Evolutionary conservation across 2,797 vertebrate genomes (phyloP).

Genomic region (Hypotaenidia philippensis): DNA sequence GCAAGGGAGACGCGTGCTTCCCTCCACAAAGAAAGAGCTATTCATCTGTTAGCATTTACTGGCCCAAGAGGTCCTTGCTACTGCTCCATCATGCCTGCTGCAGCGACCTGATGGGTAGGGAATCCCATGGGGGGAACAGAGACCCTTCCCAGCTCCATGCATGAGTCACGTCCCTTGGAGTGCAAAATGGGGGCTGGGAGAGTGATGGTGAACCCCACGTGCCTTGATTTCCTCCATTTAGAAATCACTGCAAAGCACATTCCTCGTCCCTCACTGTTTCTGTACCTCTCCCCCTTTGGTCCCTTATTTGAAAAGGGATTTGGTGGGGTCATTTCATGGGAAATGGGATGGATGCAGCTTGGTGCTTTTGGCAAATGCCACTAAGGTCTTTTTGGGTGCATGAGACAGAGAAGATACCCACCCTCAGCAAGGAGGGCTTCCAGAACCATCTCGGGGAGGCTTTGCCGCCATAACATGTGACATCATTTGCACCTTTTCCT

Average conservation of each 20-base stretch:
- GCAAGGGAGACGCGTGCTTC: neutral
- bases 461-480: neutral
- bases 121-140: rapidly evolving
- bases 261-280: neutral
- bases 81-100: neutral
- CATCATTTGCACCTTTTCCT: neutral
- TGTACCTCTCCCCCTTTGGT: neutral
- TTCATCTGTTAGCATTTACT: neutral
- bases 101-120: rapidly evolving
- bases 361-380: rapidly evolving
- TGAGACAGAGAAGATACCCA: neutral
- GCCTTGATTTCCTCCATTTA: rapidly evolving
- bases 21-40: neutral
- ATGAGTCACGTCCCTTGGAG: rapidly evolving
- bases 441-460: rapidly evolving
- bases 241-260: neutral
- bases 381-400: rapidly evolving
- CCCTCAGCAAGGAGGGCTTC: neutral
- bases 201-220: rapidly evolving
- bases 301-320: rapidly evolving
- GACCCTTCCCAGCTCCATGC: rapidly evolving
- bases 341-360: rapidly evolving
- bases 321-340: rapidly evolving
- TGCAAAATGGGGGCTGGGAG: rapidly evolving
- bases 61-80: neutral